Percentiles rank a stretch among this genome's conserved stretches.
Conservation (phyloP, 2,888 invertebrate species). For the Hemistola chrysoprasaria region DNA sequence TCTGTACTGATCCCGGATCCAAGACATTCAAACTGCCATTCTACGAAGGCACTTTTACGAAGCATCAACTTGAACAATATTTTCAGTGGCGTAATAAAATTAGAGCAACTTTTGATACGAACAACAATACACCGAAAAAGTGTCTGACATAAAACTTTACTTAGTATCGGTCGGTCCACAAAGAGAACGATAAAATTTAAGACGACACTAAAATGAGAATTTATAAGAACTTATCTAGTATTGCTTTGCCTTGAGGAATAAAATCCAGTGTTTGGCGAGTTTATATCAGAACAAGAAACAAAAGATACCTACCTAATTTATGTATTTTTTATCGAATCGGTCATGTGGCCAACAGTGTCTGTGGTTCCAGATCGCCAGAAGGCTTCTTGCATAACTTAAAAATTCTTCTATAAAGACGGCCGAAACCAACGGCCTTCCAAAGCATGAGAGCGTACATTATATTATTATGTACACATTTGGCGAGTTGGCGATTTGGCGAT, state of each 20-base stretch:
- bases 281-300: neutral
- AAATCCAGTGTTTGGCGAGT: constrained; percentile 5
- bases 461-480: too few species aligned
- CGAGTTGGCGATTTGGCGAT: too few species aligned
- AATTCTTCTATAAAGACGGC: too few species aligned
- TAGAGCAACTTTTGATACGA: constrained; percentile 28
- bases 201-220: constrained; percentile 50
- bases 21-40: constrained; percentile 27
- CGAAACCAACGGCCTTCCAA: too few species aligned
- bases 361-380: too few species aligned
- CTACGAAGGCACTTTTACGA: constrained; percentile 20
- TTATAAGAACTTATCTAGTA: constrained; percentile 48
- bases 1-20: constrained; percentile 21
- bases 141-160: constrained; percentile 39
- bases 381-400: too few species aligned
- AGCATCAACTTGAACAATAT: constrained; percentile 29
- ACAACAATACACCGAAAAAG: constrained; percentile 33
- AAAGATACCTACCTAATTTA: too few species aligned
- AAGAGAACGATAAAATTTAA: constrained; percentile 54
- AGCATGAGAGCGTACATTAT: too few species aligned
- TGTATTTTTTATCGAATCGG: too few species aligned
- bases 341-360: too few species aligned
- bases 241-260: constrained; percentile 21
- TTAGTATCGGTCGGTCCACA: constrained; percentile 39
- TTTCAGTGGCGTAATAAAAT: constrained; percentile 29